Evolutionary conservation across 2,797 vertebrate genomes (phyloP).

Genomic region (Zalophus californianus): DNA sequence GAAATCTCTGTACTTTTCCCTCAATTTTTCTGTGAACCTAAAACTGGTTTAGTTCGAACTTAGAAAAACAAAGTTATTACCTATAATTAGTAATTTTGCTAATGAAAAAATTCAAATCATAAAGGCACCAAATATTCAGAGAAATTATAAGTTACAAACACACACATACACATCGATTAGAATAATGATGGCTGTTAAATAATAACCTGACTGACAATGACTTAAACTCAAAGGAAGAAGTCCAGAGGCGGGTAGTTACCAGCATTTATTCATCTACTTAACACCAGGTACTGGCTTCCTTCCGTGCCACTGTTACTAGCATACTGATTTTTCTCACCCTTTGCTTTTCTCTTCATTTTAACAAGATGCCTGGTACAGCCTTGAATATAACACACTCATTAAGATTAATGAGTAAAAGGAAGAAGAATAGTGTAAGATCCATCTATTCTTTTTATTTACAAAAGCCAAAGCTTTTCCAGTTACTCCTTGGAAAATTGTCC

Average conservation of each 20-base stretch:
- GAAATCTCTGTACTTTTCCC: not conserved
- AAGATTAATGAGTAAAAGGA: not conserved
- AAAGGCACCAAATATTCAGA: not conserved
- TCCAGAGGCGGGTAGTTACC: not conserved
- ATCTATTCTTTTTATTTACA: not conserved
- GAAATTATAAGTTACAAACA: not conserved
- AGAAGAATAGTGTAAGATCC: not conserved
- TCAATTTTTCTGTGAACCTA: not conserved
- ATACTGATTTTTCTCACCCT: not conserved
- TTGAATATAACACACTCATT: not conserved
- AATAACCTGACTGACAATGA: not conserved
- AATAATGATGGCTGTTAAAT: not conserved
- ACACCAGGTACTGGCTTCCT: not conserved
- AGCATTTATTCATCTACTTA: not conserved
- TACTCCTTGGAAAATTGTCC: not conserved
- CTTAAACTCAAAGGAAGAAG: not conserved
- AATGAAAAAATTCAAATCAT: not conserved
- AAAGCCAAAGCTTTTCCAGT: not conserved
- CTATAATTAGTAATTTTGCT: not conserved
- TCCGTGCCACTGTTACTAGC: not conserved
- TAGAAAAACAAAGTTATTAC: not conserved
- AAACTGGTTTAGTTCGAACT: not conserved
- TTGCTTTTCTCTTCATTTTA: not conserved
- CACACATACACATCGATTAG: not conserved
- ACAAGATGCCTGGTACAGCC: not conserved